Percentiles rank a stretch among this genome's conserved stretches.
Evolutionary conservation across 2,888 invertebrate genomes (phyloP).

Genomic region (Axea sp.): DNA sequence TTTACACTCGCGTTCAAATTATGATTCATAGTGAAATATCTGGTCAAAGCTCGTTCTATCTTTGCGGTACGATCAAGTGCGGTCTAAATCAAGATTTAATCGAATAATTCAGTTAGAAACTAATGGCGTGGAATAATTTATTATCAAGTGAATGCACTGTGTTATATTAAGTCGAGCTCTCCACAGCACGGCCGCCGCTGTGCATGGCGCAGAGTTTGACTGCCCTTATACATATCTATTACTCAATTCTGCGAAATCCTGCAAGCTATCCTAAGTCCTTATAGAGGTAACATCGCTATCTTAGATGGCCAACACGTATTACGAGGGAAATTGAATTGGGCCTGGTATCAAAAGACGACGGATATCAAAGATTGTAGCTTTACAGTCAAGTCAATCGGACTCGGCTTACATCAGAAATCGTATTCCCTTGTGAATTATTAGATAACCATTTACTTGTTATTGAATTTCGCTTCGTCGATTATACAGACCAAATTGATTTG

Average conservation of each 20-base stretch:
- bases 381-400: constrained; percentile 40
- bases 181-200: constrained; percentile 12
- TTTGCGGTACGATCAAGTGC: constrained; percentile 48
- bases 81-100: constrained; percentile 71
- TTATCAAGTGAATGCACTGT: constrained; percentile 60
- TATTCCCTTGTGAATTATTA: constrained; percentile 25
- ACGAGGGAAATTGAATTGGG: constrained; percentile 57
- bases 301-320: constrained; percentile 57
- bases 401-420: constrained; percentile 29
- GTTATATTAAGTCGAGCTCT: constrained; percentile 65
- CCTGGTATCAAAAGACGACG: constrained; percentile 51
- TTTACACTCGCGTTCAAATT: constrained; percentile 11
- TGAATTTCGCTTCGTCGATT: constrained; percentile 8
- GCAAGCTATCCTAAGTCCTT: constrained; percentile 37
- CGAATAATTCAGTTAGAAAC: constrained; percentile 69
- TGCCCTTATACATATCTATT: constrained; percentile 52
- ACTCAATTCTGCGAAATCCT: constrained; percentile 53
- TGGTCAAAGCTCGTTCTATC: constrained; percentile 48
- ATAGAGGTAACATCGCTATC: constrained; percentile 46
- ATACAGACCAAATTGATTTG: not conserved
- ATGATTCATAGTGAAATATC: constrained; percentile 36
- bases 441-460: constrained; percentile 20
- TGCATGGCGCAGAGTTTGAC: not conserved
- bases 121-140: constrained; percentile 70
- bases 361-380: constrained; percentile 55